A percentile compares a stretch with the other conserved stretches of the same genome.
Conservation (phyloP, 2,113 vertebrate species). For the Petrocephalus zakoni region DNA sequence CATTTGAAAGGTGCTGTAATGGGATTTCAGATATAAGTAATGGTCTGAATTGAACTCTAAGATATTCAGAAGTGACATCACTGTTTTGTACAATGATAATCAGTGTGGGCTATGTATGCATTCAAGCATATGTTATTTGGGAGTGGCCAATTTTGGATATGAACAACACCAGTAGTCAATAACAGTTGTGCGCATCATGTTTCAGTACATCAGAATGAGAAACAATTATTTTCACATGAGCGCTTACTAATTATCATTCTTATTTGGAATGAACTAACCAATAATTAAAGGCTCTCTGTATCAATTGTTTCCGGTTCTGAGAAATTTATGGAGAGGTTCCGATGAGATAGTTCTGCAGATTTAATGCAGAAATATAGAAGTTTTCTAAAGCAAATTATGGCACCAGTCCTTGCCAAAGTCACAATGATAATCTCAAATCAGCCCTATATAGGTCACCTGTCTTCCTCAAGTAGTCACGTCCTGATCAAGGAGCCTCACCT, state of each 20-base stretch:
- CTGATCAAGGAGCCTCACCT: not conserved
- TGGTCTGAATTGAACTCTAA: not conserved
- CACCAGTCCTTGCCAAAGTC: not conserved
- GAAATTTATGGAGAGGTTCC: not conserved
- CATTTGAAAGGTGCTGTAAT: not conserved
- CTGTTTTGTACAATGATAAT: not conserved
- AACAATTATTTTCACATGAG: slow-evolving; percentile 2
- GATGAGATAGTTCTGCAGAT: not conserved
- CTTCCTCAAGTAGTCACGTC: not conserved
- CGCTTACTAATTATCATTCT: not conserved
- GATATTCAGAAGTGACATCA: not conserved
- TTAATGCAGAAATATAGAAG: not conserved
- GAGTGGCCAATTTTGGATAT: not conserved
- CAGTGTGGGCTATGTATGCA: not conserved
- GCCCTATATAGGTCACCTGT: slow-evolving; percentile 2
- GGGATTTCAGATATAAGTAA: not conserved
- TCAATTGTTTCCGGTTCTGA: not conserved
- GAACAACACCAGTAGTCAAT: not conserved
- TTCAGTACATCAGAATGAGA: not conserved
- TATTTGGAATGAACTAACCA: not conserved
- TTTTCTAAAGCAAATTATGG: not conserved
- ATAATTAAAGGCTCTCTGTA: not conserved
- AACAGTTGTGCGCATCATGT: not conserved
- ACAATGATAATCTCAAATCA: not conserved
- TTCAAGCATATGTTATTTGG: not conserved